Evolutionary conservation across 2,797 vertebrate species (phyloP).

Genomic region (Tolypeutes matacus): DNA sequence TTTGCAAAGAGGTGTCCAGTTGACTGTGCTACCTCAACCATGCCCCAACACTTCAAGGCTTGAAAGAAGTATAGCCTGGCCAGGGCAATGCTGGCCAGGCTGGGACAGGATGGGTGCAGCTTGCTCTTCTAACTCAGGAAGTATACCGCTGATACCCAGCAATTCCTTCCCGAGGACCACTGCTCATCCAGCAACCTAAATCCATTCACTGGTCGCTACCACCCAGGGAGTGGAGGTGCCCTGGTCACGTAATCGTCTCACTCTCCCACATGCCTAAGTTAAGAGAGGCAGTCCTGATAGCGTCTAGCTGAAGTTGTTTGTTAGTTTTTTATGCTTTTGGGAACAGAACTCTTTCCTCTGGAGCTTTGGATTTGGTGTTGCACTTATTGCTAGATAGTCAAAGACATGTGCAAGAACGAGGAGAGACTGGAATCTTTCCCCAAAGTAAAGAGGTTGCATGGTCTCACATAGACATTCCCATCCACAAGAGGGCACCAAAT

Average conservation of each 20-base stretch:
- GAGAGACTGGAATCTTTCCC: neutral
- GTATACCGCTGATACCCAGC: too few relatives aligned
- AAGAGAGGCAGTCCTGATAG: neutral
- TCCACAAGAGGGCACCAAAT: neutral
- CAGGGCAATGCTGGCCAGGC: neutral
- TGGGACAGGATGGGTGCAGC: too few relatives aligned
- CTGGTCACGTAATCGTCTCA: too few relatives aligned
- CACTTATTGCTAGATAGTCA: neutral
- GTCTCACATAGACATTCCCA: neutral
- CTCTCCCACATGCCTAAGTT: too few relatives aligned
- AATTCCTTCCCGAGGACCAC: too few relatives aligned
- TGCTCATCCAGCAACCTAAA: too few relatives aligned
- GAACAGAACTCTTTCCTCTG: neutral
- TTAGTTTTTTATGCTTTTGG: neutral
- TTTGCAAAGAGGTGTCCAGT: too few relatives aligned
- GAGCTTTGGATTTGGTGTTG: too few relatives aligned
- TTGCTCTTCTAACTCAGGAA: neutral
- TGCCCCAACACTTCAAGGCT: too few relatives aligned
- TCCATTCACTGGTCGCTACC: too few relatives aligned
- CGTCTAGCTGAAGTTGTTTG: neutral
- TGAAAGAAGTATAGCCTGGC: neutral
- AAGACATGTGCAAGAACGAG: neutral
- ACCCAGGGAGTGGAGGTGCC: too few relatives aligned
- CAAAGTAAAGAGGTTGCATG: neutral
- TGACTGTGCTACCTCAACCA: too few relatives aligned